Evolutionary conservation across 2,888 invertebrate species (phyloP), one percentile per base, ranked within the genome.

Genomic region (Hanleya hanleyi): DNA sequence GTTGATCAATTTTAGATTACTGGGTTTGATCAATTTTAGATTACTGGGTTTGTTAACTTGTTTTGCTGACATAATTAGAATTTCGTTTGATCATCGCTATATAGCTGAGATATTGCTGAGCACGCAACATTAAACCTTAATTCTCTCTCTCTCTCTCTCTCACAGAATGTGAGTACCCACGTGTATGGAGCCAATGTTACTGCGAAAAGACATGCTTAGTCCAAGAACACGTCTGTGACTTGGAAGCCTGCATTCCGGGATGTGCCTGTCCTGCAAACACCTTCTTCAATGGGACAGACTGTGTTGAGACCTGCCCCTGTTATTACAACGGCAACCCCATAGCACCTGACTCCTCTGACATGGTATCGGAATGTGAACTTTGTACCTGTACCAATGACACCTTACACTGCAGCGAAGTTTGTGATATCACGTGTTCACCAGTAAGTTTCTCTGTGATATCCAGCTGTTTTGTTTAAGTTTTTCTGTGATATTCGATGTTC

Each of bases 271-370:
- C 62, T 4, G 22, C 5, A 37, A 29, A 62, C 47, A 47, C 62
- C 12, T 61, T 64, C 29, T 64, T 64, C 47, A 70, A 70, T 33
- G 70, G 70, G 1, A 70, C 70, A 3, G 47, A 70, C 35, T 70
- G 70, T 49, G 70, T 70, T 2, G 41, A 70, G 5, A 61, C 70
- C 18, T 61, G 62, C 18, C 64, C 70, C 1, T 70, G 70, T 64
- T 57, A 57, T 26, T 9, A 57, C 9, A 32, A 57, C 57, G 57
- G 57, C 22, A 32, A 29, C 12, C 26, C 57, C 2, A 29, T 29
- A 15, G 57, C 22, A 57, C 57, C 29, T 26, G 57, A 57, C 9
- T 22, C 29, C 2, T 9, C 57, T 15, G 29, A 22, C 57, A 57
- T 57, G 22, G 57, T 57, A 32, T 57, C 57, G 1, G 57, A 57